Percentiles rank a stretch among this genome's conserved stretches.
Evolutionary conservation across 35 echinoderm and acorn worm genomes (phyloP).

Genomic region (Chiridota heheva): DNA sequence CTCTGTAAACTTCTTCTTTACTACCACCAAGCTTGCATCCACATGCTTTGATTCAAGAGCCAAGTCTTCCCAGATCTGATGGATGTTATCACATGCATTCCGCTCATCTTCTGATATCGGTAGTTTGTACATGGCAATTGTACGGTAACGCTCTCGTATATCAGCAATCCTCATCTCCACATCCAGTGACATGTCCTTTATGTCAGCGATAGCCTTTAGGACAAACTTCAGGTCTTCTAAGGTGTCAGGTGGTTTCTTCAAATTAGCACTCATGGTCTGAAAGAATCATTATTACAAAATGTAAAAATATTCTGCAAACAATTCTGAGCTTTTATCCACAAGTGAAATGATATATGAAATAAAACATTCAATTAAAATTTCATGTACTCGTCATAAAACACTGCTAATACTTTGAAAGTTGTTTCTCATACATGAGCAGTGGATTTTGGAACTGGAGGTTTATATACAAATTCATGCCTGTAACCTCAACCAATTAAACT

Average conservation of each 20-base stretch:
- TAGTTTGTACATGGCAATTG: constrained; percentile 87
- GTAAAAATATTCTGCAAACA: too few species aligned
- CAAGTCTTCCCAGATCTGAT: constrained; percentile 86
- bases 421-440: too few species aligned
- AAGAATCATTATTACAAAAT: too few species aligned
- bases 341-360: too few species aligned
- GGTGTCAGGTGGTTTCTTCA: constrained; percentile 91
- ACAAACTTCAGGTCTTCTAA: constrained; percentile 98
- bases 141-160: constrained; percentile 91
- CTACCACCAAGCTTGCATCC: constrained; percentile 90
- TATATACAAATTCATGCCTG: too few species aligned
- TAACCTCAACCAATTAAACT: too few species aligned
- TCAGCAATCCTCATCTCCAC: constrained; percentile 95
- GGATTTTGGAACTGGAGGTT: too few species aligned
- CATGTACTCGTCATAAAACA: too few species aligned
- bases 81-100: constrained; percentile 66
- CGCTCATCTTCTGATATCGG: constrained; percentile 78
- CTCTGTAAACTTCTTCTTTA: constrained; percentile 99
- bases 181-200: constrained; percentile 87
- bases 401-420: too few species aligned
- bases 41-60: constrained; percentile 96
- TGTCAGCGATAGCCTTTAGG: constrained; percentile 89
- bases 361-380: too few species aligned
- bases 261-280: constrained; percentile 62
- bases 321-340: too few species aligned